These are phyloP conservation scores for Pelusios castaneus DNA, from an alignment of 2,113 vertebrate genomes.

Conservation along the genomic window DNA sequence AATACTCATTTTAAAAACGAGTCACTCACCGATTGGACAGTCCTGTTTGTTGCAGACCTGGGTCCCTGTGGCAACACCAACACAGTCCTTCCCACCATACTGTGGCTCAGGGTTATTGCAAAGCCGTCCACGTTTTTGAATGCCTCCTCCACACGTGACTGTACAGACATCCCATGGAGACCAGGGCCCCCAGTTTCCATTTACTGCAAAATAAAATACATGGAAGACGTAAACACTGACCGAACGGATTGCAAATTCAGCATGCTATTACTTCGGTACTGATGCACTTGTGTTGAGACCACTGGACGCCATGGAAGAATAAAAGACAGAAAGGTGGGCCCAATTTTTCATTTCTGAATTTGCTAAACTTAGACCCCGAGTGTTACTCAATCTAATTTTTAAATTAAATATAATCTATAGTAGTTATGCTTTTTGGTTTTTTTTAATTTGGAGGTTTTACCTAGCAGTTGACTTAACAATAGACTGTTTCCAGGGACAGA, in stretches of 20 bases:
- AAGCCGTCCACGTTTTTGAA: constrained; percentile 88
- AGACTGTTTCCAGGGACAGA: neutral
- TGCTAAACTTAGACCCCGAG: constrained; percentile 24
- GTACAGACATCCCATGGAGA: constrained; percentile 93
- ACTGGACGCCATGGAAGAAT: neutral
- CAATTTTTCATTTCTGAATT: neutral
- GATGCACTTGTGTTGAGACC: neutral
- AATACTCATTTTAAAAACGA: neutral
- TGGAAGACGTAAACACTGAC: neutral
- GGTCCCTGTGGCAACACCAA: constrained; percentile 82
- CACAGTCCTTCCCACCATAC: constrained; percentile 91
- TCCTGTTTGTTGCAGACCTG: constrained; percentile 90
- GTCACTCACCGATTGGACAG: constrained; percentile 82
- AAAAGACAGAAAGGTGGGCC: neutral
- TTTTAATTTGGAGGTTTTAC: neutral
- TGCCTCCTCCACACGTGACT: constrained; percentile 91
- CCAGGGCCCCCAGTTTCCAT: constrained; percentile 97
- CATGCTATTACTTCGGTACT: neutral
- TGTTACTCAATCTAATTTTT: neutral
- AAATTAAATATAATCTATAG: neutral
- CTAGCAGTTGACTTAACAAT: neutral
- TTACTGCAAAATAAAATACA: constrained; percentile 78
- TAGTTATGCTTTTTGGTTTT: neutral
- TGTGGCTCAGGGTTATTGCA: constrained; percentile 92
- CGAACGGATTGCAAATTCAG: neutral